Base-by-base conservation (phyloP, 2,888 invertebrate species). In the Cataglyphis cursor region DNA sequence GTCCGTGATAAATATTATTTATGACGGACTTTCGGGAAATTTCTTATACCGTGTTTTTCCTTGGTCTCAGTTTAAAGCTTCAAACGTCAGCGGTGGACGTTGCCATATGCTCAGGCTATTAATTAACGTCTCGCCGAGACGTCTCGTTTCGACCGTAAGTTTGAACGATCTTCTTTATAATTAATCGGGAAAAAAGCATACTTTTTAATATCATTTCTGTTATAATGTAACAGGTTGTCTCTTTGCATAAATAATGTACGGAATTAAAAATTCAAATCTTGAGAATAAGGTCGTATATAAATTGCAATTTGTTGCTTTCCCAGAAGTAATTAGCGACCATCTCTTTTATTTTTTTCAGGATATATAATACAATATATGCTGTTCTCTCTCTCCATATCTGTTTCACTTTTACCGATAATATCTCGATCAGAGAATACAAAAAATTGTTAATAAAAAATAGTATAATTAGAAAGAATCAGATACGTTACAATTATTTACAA, bases 61-160 rank as follows among this genome's bases (percentile, higher is more conserved):
- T 59, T 18, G 70, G 21, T 70, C 57, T 38, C 18, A 3, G 12
- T 38, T 65, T 57, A 44, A 21, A 70, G 59, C 75, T 21, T 54
- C 31, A 10, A 21, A 51, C 51, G 38, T 65, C 76, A 66, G n/a
- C 9, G 12, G n/a, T 41, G 9, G 28, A 57, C n/a, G 41, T 44
- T 65, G 2, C 24, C 51, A 12, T 41, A 15, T 57, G 54, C 66
- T n/a, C 76, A 24, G 57, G 44, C 66, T 70, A 70, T 80, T 80
- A 80, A 80, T 80, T 72, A 80, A 80, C 35, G 78, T 80, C 70
- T 35, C 78, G 15, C 18, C 31, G 44, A 44, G 78, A 59, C 44
- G 41, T 80, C 44, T 18, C 70, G 54, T 21, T 28, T 48, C 57
- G 31, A 24, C n/a, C 70, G 35, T 59, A 59, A 31, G 59, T 70